Conservation (phyloP, 2,888 invertebrate species). For the Nysson spinosus region DNA sequence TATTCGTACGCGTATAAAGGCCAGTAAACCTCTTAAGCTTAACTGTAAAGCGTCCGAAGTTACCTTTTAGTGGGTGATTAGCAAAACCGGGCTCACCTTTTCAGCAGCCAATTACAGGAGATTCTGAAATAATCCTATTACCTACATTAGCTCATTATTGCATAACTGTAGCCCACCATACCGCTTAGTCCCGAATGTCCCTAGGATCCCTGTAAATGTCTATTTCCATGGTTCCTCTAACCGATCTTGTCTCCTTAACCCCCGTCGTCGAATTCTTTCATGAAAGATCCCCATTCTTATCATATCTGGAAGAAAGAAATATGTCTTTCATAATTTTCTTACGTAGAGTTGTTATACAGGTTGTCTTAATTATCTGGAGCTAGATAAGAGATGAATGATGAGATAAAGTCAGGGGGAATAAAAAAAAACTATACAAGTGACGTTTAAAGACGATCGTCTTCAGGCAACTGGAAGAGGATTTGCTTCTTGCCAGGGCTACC, state of each 20-base stretch:
- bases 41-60: slow-evolving; percentile 68
- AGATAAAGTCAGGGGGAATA: too few species aligned
- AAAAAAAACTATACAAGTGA: not conserved
- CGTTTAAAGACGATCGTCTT: not conserved
- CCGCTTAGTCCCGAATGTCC: slow-evolving; percentile 53
- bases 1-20: slow-evolving; percentile 55
- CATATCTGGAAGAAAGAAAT: too few species aligned
- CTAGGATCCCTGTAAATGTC: slow-evolving; percentile 40
- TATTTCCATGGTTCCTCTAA: slow-evolving; percentile 42
- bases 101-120: slow-evolving; percentile 76
- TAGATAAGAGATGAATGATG: too few species aligned
- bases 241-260: slow-evolving; percentile 15
- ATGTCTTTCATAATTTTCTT: too few species aligned
- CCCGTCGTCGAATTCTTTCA: too few species aligned
- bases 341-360: too few species aligned
- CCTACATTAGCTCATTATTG: slow-evolving; percentile 77
- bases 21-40: slow-evolving; percentile 71
- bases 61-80: slow-evolving; percentile 67
- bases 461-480: slow-evolving; percentile 10
- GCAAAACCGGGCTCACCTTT: slow-evolving; percentile 75
- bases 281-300: too few species aligned
- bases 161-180: slow-evolving; percentile 66
- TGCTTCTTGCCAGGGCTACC: slow-evolving; percentile 14
- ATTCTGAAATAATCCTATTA: slow-evolving; percentile 76
- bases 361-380: too few species aligned